Conservation (phyloP, 2,888 invertebrate species). For the Aphidius colemani region DNA sequence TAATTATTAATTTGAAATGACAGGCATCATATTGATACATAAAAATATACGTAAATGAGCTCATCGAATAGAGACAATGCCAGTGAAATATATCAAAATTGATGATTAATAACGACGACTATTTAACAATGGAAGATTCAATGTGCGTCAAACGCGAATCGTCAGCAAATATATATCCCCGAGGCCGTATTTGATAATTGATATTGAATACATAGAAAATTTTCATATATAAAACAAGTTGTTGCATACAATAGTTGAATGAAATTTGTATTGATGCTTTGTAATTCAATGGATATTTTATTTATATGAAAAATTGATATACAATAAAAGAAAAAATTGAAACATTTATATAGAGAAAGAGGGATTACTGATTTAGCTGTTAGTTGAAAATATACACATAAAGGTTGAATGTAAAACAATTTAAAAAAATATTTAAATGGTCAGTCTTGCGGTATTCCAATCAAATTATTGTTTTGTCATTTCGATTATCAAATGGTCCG, state of each 20-base stretch:
- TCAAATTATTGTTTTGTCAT: slow-evolving; percentile 58
- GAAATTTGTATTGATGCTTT: slow-evolving; percentile 20
- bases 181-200: slow-evolving; percentile 17
- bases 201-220: slow-evolving; percentile 15
- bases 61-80: slow-evolving; percentile 16
- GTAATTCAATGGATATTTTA: too few relatives aligned
- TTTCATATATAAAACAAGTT: neutral
- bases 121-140: slow-evolving; percentile 51
- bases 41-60: neutral
- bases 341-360: neutral
- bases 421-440: slow-evolving; percentile 10
- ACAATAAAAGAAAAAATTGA: slow-evolving; percentile 2
- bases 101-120: slow-evolving; percentile 32
- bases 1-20: neutral
- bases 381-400: too few relatives aligned
- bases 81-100: slow-evolving; percentile 35
- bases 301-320: slow-evolving; percentile 3
- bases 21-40: neutral
- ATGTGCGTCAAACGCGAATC: slow-evolving; percentile 40
- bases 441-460: slow-evolving; percentile 35
- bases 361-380: neutral
- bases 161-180: slow-evolving; percentile 28
- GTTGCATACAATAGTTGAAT: slow-evolving; percentile 23
- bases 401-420: neutral
- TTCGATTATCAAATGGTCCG: slow-evolving; percentile 56